Conservation (phyloP, 2,797 vertebrate genomes). For the Parauchenoglanis punctatus region DNA sequence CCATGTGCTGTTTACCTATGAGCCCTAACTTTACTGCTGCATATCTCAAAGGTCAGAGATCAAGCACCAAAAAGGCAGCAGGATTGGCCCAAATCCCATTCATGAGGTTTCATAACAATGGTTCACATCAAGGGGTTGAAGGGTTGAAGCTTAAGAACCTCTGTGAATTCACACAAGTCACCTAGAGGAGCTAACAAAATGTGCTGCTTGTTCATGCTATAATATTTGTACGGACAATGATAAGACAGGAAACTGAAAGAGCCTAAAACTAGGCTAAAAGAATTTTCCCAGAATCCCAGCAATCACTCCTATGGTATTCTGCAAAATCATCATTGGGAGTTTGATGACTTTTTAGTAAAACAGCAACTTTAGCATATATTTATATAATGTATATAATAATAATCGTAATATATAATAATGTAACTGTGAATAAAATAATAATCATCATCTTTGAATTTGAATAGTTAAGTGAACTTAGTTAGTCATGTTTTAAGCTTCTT, state of each 20-base stretch:
- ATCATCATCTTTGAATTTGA: background rate
- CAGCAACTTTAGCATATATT: background rate
- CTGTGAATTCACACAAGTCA: background rate
- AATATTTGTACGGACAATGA: background rate
- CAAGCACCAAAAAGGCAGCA: conserved; percentile 19
- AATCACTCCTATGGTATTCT: too few species aligned
- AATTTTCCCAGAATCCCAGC: background rate
- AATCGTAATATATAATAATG: background rate
- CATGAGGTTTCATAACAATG: background rate
- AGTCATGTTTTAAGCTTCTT: background rate
- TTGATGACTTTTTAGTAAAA: background rate
- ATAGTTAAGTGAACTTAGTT: background rate
- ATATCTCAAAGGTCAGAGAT: conserved; percentile 24
- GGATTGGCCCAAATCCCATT: conserved; percentile 6
- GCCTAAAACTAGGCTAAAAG: background rate
- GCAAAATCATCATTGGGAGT: background rate
- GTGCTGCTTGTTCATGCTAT: background rate
- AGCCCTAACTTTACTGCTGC: background rate
- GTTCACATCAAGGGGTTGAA: background rate
- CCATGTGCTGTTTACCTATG: conserved; percentile 1
- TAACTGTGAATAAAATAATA: background rate
- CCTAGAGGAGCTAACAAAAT: background rate
- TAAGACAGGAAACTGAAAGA: background rate
- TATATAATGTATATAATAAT: background rate
- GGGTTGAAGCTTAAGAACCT: conserved; percentile 4